Evolutionary conservation across 2,888 invertebrate species (phyloP), one percentile per base, ranked within the genome.

Genomic region (Terebella lapidaria): DNA sequence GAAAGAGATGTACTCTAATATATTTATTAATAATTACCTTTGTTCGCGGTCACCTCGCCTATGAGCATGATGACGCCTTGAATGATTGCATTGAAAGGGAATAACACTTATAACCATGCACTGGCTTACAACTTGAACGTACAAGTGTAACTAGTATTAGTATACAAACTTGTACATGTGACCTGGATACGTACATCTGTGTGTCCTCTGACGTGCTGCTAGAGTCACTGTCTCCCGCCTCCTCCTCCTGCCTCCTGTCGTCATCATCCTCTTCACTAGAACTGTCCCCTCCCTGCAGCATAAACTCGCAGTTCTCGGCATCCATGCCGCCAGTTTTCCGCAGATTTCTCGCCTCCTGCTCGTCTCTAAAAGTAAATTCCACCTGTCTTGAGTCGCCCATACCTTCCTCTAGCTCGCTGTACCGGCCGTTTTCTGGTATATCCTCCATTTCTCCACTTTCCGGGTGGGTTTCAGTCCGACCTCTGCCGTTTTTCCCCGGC

Each of bases 121-220:
- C n/a, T n/a, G n/a, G n/a, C n/a, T n/a, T n/a, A n/a, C n/a, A n/a
- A n/a, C n/a, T n/a, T n/a, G n/a, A n/a, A n/a, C n/a, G n/a, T n/a
- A n/a, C n/a, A n/a, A n/a, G n/a, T n/a, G n/a, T n/a, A n/a, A n/a
- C n/a, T n/a, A n/a, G n/a, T n/a, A n/a, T n/a, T n/a, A n/a, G n/a
- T n/a, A n/a, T n/a, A n/a, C n/a, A n/a, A n/a, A n/a, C n/a, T n/a
- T n/a, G n/a, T n/a, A n/a, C n/a, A n/a, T n/a, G n/a, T n/a, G n/a
- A n/a, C n/a, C n/a, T n/a, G n/a, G n/a, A n/a, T n/a, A 49, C 56
- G 10, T 51, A 56, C 56, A 56, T 56, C 22, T 56, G 56, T 4
- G 56, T 56, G 5, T 56, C 56, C 27, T 56, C 56, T 25, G 56
- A 56, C 22, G 24, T 56, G 24, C 49, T 56, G 56, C 56, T 56